Percentiles rank a stretch among this genome's conserved stretches.
Evolutionary conservation across 2,113 vertebrate genomes (phyloP).

Genomic region (Prunella fulvescens): DNA sequence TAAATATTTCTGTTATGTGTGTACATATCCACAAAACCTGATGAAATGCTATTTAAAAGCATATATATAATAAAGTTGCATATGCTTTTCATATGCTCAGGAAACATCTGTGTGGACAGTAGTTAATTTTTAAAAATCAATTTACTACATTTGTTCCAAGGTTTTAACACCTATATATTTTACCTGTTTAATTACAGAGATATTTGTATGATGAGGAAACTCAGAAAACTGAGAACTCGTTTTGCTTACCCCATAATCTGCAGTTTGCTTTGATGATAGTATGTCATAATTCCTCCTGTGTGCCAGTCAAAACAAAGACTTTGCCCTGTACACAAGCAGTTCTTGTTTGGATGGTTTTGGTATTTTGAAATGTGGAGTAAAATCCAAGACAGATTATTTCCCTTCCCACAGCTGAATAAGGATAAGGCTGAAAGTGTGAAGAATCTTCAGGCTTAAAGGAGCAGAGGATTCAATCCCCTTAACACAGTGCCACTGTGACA

Average conservation of each 20-base stretch:
- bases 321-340: slow-evolving; percentile 37
- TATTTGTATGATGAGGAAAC: background rate
- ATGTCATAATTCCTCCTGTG: slow-evolving; percentile 28
- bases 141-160: background rate
- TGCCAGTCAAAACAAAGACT: slow-evolving; percentile 61
- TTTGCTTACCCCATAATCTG: slow-evolving; percentile 12
- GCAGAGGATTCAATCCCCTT: background rate
- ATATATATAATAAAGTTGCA: background rate
- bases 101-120: background rate
- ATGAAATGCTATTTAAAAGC: background rate
- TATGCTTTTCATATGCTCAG: background rate
- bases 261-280: slow-evolving; percentile 49
- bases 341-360: slow-evolving; percentile 49
- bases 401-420: background rate
- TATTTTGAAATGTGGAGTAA: slow-evolving; percentile 49
- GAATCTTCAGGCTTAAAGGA: background rate
- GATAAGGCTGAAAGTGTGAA: background rate
- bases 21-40: background rate
- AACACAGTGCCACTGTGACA: background rate
- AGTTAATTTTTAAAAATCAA: background rate
- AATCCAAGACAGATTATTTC: slow-evolving; percentile 16
- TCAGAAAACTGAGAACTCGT: slow-evolving; percentile 25
- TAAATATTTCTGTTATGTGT: background rate
- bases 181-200: background rate
- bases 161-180: background rate